Evolutionary conservation across 2,113 vertebrate species (phyloP).

Genomic region (Turnix velox): DNA sequence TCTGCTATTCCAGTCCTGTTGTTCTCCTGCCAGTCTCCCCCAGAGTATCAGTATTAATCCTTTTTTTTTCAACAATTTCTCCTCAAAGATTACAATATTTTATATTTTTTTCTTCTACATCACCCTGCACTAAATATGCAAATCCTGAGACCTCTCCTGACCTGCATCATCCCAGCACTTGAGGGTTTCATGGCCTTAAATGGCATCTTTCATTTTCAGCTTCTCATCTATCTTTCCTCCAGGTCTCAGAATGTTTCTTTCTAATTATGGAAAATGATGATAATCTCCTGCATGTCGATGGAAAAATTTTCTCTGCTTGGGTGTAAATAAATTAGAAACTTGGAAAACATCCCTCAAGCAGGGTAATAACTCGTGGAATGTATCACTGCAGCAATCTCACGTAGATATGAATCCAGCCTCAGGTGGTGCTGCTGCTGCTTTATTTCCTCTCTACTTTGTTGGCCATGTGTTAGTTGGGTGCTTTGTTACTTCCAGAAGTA

Average conservation of each 20-base stretch:
- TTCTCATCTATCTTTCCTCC: background rate
- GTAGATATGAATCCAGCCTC: background rate
- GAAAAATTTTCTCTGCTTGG: background rate
- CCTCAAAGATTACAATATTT: background rate
- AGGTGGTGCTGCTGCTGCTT: background rate
- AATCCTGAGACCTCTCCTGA: background rate
- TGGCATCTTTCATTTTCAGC: background rate
- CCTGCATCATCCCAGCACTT: fast-evolving
- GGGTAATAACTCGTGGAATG: background rate
- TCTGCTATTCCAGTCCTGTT: background rate
- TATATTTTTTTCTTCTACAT: background rate
- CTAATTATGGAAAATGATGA: background rate
- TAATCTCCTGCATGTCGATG: background rate
- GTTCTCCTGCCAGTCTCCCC: background rate
- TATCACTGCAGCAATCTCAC: background rate
- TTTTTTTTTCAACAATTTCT: background rate
- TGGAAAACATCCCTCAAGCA: background rate
- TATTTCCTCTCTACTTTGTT: background rate
- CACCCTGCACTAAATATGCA: background rate
- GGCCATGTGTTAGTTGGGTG: background rate
- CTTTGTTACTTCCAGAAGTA: background rate
- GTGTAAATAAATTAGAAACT: background rate
- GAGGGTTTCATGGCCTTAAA: background rate
- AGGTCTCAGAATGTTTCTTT: background rate
- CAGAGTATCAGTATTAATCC: background rate